phyloP scores from a whole-genome alignment of 1,140 invertebrate species.

The Bactericera cockerelli region DNA sequence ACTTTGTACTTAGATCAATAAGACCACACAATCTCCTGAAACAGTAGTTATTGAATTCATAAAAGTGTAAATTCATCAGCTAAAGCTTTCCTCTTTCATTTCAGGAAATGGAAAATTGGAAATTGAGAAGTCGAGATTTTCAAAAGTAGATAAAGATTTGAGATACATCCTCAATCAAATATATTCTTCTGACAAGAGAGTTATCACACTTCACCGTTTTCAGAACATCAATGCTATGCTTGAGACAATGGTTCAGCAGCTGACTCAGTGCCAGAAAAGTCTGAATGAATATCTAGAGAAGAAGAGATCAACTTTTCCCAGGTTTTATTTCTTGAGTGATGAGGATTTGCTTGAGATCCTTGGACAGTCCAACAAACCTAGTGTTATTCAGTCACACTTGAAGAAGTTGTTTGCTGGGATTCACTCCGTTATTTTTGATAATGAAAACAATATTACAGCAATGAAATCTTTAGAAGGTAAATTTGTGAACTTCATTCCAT shows the following conservation, averaged over 20 bases:
- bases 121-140: constrained; percentile 67
- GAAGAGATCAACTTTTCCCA: constrained; percentile 81
- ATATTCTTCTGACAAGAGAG: constrained; percentile 50
- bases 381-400: constrained; percentile 78
- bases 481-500: too few relatives aligned
- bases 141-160: constrained; percentile 82
- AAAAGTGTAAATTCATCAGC: too few relatives aligned
- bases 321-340: constrained; percentile 93
- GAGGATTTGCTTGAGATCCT: constrained; percentile 89
- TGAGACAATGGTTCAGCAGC: constrained; percentile 66
- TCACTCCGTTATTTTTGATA: constrained; percentile 50
- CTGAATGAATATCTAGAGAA: constrained; percentile 92
- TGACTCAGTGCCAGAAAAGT: constrained; percentile 82
- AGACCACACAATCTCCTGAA: too few relatives aligned
- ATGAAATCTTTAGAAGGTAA: constrained; percentile 62
- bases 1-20: too few relatives aligned
- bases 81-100: too few relatives aligned
- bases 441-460: constrained; percentile 45
- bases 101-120: constrained; percentile 54
- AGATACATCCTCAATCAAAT: constrained; percentile 36
- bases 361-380: constrained; percentile 72
- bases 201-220: constrained; percentile 63
- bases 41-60: too few relatives aligned
- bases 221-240: constrained; percentile 57
- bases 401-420: constrained; percentile 93